Conservation (phyloP, 1,140 invertebrate genomes). For the Campodea augens region DNA sequence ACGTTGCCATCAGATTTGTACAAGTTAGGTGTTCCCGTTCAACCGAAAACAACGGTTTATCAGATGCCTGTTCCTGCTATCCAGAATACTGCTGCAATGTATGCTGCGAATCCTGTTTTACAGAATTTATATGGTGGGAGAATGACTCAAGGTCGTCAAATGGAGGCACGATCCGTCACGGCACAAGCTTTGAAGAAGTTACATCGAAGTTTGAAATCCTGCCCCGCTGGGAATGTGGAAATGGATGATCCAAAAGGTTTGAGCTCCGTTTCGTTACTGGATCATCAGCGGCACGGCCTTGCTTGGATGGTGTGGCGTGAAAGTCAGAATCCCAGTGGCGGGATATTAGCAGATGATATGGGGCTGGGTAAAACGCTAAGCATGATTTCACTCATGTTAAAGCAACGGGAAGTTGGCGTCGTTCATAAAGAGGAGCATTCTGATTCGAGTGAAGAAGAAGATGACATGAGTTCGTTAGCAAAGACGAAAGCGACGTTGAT, state of each 20-base stretch:
- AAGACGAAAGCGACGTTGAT: conserved; percentile 52
- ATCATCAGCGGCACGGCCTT: conserved; percentile 69
- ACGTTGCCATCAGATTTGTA: too few species aligned
- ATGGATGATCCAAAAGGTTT: conserved; percentile 41
- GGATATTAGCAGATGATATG: conserved; percentile 85
- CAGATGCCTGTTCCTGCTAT: neutral
- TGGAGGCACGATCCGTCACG: conserved; percentile 35
- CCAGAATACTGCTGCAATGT: neutral
- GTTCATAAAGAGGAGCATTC: conserved; percentile 18
- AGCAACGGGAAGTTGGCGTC: conserved; percentile 18
- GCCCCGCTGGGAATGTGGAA: conserved; percentile 36
- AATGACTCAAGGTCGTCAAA: neutral
- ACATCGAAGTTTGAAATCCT: conserved; percentile 44
- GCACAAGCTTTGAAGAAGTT: conserved; percentile 47
- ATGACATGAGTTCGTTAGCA: conserved; percentile 22
- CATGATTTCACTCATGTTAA: conserved; percentile 63
- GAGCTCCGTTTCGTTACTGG: conserved; percentile 43
- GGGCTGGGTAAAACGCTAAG: conserved; percentile 83
- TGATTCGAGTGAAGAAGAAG: conserved; percentile 16
- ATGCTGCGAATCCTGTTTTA: neutral
- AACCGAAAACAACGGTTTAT: too few species aligned
- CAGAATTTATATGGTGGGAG: neutral
- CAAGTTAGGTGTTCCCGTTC: too few species aligned
- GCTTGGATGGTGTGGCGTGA: conserved; percentile 82
- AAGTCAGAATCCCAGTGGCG: conserved; percentile 56